Evolutionary conservation across 1,140 invertebrate genomes (phyloP), one percentile per base, ranked within the genome.

Genomic region (Drosophila orena): DNA sequence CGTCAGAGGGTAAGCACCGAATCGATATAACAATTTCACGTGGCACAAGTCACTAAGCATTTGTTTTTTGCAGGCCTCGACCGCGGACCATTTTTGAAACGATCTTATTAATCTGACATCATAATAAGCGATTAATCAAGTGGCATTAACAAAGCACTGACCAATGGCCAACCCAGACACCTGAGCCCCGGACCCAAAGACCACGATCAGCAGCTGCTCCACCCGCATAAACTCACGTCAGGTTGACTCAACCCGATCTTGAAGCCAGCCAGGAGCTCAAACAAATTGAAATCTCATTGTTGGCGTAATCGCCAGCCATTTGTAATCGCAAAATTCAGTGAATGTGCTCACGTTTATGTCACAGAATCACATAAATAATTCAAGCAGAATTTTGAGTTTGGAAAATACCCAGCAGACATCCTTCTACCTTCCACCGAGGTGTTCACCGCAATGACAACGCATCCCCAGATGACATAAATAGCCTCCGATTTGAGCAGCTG

Each of bases 21-120:
- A 42, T 65, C 40, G 43, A 70, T 20, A 70, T 57, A 49, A 40
- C 66, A 69, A 57, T 70, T 69, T 42, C 35, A 37, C 15, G 50
- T 70, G 34, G 42, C 57, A 56, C n/a, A 34, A 17, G 34, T 3
- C 35, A 69, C 50, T 70, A 30, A 70, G 35, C 22, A 35, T 70
- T 72, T 38, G 7, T 15, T 15, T 52, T 38, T 73, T 53, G 59
- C 79, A 79, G 74, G 60, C 72, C 76, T 27, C 62, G 17, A 24
- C 15, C 24, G 14, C 43, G 56, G 52, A 53, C 54, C 68, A 74
- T 75, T 90, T 90, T 70, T 71, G 85, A 91, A 91, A 91, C 90
- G 88, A 91, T 91, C 88, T 91, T 91, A 91, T 81, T 91, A 91
- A 91, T 91, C 89, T 91, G 89, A 91, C 84, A 91, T 91, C 89